phyloP scores from a whole-genome alignment of 2,888 invertebrate species.

The Trisateles emortualis region DNA sequence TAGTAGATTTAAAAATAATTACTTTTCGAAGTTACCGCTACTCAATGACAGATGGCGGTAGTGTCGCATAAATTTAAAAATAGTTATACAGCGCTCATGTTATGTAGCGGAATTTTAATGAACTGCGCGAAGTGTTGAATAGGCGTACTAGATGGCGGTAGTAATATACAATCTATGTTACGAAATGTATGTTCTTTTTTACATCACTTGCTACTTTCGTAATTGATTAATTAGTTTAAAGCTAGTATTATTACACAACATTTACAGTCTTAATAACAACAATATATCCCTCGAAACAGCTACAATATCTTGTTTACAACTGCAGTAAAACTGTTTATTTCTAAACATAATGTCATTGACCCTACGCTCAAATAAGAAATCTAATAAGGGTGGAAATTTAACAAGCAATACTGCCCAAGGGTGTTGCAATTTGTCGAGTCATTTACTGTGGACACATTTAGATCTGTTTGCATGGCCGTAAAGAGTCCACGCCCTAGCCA shows the following conservation, averaged over 20 bases:
- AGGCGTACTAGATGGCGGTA: conserved; percentile 54
- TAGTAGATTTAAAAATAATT: too few relatives aligned
- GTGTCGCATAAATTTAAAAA: not conserved
- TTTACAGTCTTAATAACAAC: conserved; percentile 12
- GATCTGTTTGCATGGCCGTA: conserved; percentile 80
- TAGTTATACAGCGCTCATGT: not conserved
- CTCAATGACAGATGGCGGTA: conserved; percentile 61
- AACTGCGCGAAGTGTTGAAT: not conserved
- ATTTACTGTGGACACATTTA: conserved; percentile 74
- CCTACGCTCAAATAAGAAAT: conserved; percentile 51
- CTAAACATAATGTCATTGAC: conserved; percentile 53
- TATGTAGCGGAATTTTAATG: not conserved
- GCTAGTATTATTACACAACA: conserved; percentile 12
- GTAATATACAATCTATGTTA: not conserved
- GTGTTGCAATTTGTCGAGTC: conserved; percentile 78
- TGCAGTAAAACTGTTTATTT: conserved; percentile 47
- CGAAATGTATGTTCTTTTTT: too few relatives aligned
- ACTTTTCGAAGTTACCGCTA: conserved; percentile 58
- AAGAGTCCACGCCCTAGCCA: conserved; percentile 76
- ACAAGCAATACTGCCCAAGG: conserved; percentile 69
- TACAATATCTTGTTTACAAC: conserved; percentile 30
- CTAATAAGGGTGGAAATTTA: conserved; percentile 70
- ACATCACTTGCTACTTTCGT: not conserved
- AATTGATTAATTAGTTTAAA: conserved; percentile 17
- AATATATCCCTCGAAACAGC: conserved; percentile 7